Evolutionary conservation across 2,888 invertebrate species (phyloP).

Genomic region (Drosophila buzzatii): DNA sequence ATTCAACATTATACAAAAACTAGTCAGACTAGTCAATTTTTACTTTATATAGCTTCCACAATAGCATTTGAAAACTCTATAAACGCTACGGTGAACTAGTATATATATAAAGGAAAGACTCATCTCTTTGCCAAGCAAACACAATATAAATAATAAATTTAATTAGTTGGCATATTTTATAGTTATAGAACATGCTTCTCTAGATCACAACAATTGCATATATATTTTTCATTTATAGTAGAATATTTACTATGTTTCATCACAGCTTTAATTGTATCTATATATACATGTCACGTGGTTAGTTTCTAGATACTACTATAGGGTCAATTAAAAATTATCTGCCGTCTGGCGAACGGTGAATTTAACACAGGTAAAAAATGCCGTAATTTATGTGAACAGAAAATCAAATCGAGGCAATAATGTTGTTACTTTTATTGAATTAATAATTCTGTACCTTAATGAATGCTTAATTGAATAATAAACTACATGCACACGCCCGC

Average conservation of each 20-base stretch:
- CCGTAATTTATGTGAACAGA: slow-evolving; percentile 32
- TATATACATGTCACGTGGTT: not conserved
- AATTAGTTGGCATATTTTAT: not conserved
- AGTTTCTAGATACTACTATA: too few relatives aligned
- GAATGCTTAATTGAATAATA: slow-evolving; percentile 78
- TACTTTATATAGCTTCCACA: too few relatives aligned
- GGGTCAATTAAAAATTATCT: not conserved
- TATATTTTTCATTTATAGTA: not conserved
- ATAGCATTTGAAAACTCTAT: not conserved
- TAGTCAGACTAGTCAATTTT: too few relatives aligned
- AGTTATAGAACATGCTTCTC: not conserved
- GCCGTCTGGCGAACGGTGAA: not conserved
- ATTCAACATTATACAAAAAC: too few relatives aligned
- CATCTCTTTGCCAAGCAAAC: not conserved
- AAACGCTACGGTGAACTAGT: not conserved
- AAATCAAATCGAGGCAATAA: slow-evolving; percentile 60
- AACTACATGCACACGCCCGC: slow-evolving; percentile 54
- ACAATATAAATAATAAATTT: not conserved
- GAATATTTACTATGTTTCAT: not conserved
- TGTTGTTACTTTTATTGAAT: slow-evolving; percentile 71
- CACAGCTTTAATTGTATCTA: not conserved
- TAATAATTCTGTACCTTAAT: slow-evolving; percentile 78
- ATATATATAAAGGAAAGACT: not conserved
- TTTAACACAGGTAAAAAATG: slow-evolving; percentile 22
- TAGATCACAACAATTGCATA: not conserved